These are phyloP conservation scores for Podotricha telesiphe DNA, from an alignment of 2,888 invertebrate genomes.

Conservation along the genomic window DNA sequence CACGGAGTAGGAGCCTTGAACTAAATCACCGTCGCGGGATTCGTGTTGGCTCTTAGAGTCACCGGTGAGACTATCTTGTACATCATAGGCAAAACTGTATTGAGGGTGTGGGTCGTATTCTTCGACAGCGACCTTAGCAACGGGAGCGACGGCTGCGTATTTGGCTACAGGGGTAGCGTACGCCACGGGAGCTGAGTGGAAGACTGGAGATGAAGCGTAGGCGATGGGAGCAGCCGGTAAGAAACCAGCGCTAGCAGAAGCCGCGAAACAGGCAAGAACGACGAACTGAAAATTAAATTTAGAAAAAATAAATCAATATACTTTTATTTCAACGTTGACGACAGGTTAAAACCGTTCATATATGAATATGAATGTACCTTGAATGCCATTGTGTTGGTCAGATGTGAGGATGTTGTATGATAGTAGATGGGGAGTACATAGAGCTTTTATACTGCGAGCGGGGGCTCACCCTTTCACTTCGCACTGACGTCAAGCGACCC, in stretches of 20 bases:
- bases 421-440: slow-evolving; percentile 62
- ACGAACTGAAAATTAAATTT: slow-evolving; percentile 62
- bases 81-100: slow-evolving; percentile 83
- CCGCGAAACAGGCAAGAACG: slow-evolving; percentile 67
- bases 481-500: slow-evolving; percentile 60
- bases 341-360: not conserved
- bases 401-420: slow-evolving; percentile 72
- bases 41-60: slow-evolving; percentile 77
- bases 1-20: slow-evolving; percentile 81
- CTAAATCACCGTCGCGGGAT: slow-evolving; percentile 73
- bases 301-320: not conserved
- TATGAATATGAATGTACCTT: slow-evolving; percentile 61
- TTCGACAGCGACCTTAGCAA: slow-evolving; percentile 68
- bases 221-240: slow-evolving; percentile 59
- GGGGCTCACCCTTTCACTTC: slow-evolving; percentile 79
- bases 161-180: slow-evolving; percentile 50
- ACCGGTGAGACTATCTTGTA: slow-evolving; percentile 81
- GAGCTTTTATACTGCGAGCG: slow-evolving; percentile 71
- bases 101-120: slow-evolving; percentile 69
- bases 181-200: slow-evolving; percentile 74
- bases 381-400: slow-evolving; percentile 74
- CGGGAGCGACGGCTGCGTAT: slow-evolving; percentile 57
- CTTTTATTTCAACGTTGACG: not conserved
- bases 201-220: slow-evolving; percentile 45
- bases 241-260: slow-evolving; percentile 67